These are phyloP conservation scores for Conus canariensis DNA, from an alignment of 2,888 invertebrate genomes.

Conservation along the genomic window DNA sequence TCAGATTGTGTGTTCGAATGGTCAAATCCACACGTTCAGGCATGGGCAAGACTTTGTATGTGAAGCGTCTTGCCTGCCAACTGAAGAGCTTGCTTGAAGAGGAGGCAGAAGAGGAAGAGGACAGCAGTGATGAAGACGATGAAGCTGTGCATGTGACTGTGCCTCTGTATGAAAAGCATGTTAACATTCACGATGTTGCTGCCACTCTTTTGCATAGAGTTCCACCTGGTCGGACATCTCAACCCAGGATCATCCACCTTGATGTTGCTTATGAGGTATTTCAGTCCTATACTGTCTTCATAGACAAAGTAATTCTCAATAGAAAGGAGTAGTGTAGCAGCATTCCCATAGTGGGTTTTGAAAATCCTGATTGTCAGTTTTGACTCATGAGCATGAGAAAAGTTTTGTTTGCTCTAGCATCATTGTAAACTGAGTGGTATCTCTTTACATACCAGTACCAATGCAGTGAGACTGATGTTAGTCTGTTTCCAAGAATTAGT, in stretches of 20 bases:
- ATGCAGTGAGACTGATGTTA: too few species aligned
- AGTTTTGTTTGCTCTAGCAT: too few species aligned
- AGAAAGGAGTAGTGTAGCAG: too few species aligned
- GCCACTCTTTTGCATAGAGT: conserved; percentile 44
- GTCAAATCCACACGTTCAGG: conserved; percentile 60
- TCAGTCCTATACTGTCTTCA: not conserved
- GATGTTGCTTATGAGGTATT: conserved; percentile 64
- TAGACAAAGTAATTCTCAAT: not conserved
- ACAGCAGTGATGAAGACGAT: not conserved
- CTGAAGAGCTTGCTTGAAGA: conserved; percentile 36
- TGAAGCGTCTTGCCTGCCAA: conserved; percentile 49
- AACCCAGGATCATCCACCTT: conserved; percentile 57
- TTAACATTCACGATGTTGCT: conserved; percentile 40
- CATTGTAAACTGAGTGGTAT: too few species aligned
- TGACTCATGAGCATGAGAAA: too few species aligned
- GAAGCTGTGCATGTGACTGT: conserved; percentile 28
- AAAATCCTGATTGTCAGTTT: too few species aligned
- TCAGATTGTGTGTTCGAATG: conserved; percentile 57
- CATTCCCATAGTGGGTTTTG: too few species aligned
- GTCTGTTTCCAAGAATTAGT: too few species aligned
- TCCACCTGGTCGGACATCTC: not conserved
- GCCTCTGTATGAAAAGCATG: conserved; percentile 44
- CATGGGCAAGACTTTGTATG: conserved; percentile 60
- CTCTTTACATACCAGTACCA: too few species aligned
- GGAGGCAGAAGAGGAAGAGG: not conserved